Evolutionary conservation across 2,888 invertebrate genomes (phyloP).

Genomic region (Petrolisthes manimaculis): DNA sequence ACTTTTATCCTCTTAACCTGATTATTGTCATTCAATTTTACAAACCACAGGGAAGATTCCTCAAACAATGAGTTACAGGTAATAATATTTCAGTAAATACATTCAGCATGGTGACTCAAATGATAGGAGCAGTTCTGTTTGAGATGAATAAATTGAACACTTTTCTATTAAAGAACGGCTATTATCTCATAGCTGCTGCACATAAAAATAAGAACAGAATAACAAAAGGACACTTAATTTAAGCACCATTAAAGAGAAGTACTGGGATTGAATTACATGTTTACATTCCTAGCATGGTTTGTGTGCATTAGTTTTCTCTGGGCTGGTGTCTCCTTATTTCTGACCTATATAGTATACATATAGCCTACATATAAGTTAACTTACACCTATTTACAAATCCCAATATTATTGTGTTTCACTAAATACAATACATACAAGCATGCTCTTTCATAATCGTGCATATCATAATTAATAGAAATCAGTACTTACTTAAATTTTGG

Average conservation of each 20-base stretch:
- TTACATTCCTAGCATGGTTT: not conserved
- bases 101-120: no score
- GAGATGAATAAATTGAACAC: no score
- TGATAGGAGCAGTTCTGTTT: no score
- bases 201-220: not conserved
- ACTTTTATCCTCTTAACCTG: no score
- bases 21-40: no score
- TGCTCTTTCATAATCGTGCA: not conserved
- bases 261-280: not conserved
- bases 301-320: not conserved
- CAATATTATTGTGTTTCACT: no score
- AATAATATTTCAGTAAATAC: no score
- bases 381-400: no score
- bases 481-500: constrained; percentile 18
- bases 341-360: not conserved
- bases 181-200: not conserved
- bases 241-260: not conserved
- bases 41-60: no score
- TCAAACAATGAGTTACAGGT: no score
- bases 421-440: not conserved
- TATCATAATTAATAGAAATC: not conserved
- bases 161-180: no score
- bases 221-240: not conserved
- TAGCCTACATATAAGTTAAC: no score
- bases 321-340: not conserved